Evolutionary conservation across 2,888 invertebrate species (phyloP).

Genomic region (Allacma fusca): DNA sequence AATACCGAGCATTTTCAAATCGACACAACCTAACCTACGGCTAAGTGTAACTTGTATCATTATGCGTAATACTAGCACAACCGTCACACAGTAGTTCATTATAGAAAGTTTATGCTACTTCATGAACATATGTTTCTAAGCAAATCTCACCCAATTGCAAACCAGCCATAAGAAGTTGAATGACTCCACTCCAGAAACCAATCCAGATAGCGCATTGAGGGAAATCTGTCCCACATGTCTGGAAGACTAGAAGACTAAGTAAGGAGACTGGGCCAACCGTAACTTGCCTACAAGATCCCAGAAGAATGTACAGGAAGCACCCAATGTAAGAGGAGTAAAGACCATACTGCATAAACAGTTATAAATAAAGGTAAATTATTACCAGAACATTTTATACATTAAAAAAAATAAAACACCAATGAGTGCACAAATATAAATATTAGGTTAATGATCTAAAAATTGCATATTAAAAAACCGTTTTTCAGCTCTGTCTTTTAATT

Average conservation of each 20-base stretch:
- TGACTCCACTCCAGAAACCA: conserved; percentile 57
- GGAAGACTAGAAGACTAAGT: conserved; percentile 43
- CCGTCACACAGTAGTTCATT: too few relatives aligned
- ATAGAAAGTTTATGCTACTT: not conserved
- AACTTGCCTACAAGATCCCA: conserved; percentile 68
- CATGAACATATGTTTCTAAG: too few relatives aligned
- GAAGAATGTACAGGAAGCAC: conserved; percentile 67
- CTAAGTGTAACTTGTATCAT: too few relatives aligned
- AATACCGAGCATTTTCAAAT: too few relatives aligned
- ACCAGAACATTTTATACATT: not conserved
- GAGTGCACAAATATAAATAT: too few relatives aligned
- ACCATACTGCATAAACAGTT: conserved; percentile 49
- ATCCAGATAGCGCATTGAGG: conserved; percentile 56
- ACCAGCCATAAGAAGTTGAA: conserved; percentile 57
- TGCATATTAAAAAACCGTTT: too few relatives aligned
- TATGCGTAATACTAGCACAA: too few relatives aligned
- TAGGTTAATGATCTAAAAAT: too few relatives aligned
- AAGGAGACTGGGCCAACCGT: conserved; percentile 63
- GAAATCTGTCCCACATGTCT: conserved; percentile 57
- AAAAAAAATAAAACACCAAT: too few relatives aligned
- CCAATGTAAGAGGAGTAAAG: conserved; percentile 63
- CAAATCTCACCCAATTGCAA: conserved; percentile 57
- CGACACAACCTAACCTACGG: too few relatives aligned
- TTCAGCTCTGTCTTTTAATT: too few relatives aligned
- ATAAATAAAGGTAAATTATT: too few relatives aligned